A percentile compares a stretch with the other conserved stretches of the same genome.
These are phyloP conservation scores for Sthenelais limicola DNA, from an alignment of 2,888 invertebrate species.

Conservation along the genomic window DNA sequence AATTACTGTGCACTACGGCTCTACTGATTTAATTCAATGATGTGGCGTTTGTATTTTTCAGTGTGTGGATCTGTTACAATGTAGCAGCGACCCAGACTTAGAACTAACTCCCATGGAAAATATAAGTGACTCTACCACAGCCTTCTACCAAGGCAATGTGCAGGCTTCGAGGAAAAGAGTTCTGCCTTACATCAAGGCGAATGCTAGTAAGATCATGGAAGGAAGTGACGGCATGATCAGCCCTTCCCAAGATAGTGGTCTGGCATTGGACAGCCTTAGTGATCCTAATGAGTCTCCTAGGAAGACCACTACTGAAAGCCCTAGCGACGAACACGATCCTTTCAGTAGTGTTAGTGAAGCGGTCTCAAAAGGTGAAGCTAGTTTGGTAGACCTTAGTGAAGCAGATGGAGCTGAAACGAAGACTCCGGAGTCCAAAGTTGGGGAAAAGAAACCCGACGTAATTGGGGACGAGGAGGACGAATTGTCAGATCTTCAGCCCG, in stretches of 20 bases:
- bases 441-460: not conserved
- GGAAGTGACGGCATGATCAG: too few species aligned
- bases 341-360: not conserved
- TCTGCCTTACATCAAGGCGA: constrained; percentile 61
- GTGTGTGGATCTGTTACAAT: constrained; percentile 60
- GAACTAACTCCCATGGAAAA: constrained; percentile 55
- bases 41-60: constrained; percentile 53
- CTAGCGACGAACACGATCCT: not conserved
- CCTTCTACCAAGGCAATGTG: constrained; percentile 66
- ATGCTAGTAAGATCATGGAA: not conserved
- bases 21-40: too few species aligned
- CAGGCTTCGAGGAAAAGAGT: constrained; percentile 68
- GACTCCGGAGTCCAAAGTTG: not conserved
- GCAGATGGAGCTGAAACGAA: not conserved
- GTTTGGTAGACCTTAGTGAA: not conserved
- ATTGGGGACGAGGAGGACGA: not conserved
- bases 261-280: constrained; percentile 2
- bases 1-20: too few species aligned
- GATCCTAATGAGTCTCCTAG: too few species aligned
- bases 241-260: constrained; percentile 18
- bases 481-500: not conserved
- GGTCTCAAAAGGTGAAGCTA: not conserved
- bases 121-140: constrained; percentile 50
- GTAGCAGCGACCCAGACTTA: constrained; percentile 56
- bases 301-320: not conserved